These are phyloP conservation scores for Calliopum simillimum DNA, from an alignment of 2,888 invertebrate species.

Conservation along the genomic window DNA sequence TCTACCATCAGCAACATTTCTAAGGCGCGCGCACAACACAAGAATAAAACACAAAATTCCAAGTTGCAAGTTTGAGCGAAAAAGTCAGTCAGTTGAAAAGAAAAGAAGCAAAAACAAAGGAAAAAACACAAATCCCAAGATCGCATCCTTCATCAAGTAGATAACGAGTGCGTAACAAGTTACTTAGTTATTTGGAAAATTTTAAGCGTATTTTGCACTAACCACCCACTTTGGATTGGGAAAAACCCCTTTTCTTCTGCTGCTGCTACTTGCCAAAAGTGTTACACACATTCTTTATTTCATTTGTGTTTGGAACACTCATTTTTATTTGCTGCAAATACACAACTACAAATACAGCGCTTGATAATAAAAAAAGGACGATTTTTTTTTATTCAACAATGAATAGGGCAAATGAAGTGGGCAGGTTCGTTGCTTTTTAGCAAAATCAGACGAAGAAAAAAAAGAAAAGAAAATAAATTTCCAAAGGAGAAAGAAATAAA, in stretches of 20 bases:
- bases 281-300: background rate
- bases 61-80: too few species aligned
- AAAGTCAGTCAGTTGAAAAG: background rate
- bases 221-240: too few species aligned
- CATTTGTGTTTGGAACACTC: too few species aligned
- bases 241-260: background rate
- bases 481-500: background rate
- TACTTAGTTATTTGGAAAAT: conserved; percentile 3
- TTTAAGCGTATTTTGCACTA: background rate
- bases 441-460: too few species aligned
- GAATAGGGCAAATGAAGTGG: background rate
- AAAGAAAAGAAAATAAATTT: too few species aligned
- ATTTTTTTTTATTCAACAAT: background rate
- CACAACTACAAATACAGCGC: too few species aligned
- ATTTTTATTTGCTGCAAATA: too few species aligned
- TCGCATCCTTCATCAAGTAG: conserved; percentile 13
- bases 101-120: background rate
- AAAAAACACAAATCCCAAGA: background rate
- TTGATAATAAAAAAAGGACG: background rate
- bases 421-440: background rate
- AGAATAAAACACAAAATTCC: too few species aligned
- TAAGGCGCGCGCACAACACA: too few species aligned
- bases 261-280: background rate
- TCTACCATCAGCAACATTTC: too few species aligned
- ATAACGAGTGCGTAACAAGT: conserved; percentile 30